Percentiles rank a stretch among this genome's conserved stretches.
Conservation (phyloP, 2,113 vertebrate genomes). For the Girardinichthys multiradiatus region DNA sequence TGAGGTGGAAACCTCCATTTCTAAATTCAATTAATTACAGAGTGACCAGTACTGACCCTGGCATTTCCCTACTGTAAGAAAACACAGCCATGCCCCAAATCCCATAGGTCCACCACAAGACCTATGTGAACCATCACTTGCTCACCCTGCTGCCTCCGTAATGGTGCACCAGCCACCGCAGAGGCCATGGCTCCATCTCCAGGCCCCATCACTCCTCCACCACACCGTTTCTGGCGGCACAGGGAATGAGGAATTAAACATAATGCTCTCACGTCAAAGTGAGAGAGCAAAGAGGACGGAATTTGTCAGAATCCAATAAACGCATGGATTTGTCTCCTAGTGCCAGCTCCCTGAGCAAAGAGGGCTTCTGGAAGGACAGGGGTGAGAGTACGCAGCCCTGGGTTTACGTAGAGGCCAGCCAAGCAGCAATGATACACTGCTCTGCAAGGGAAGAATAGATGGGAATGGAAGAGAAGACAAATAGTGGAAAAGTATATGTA, state of each 20-base stretch:
- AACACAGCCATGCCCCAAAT: constrained; percentile 57
- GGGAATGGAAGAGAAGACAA: constrained; percentile 38
- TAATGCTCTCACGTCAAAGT: constrained; percentile 74
- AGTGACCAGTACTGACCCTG: constrained; percentile 48
- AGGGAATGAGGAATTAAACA: constrained; percentile 73
- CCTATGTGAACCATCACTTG: constrained; percentile 41
- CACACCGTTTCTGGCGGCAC: constrained; percentile 50
- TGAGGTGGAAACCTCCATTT: constrained; percentile 13
- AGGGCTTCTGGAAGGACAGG: constrained; percentile 71
- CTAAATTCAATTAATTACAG: constrained; percentile 61
- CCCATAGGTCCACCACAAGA: constrained; percentile 55
- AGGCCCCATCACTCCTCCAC: constrained; percentile 54
- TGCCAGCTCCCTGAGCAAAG: constrained; percentile 65
- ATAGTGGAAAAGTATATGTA: constrained; percentile 24
- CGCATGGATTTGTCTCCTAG: constrained; percentile 62
- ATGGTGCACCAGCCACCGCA: constrained; percentile 61
- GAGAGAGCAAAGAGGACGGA: constrained; percentile 74
- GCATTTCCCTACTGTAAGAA: constrained; percentile 46
- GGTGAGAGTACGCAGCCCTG: constrained; percentile 74
- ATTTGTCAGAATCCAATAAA: constrained; percentile 81
- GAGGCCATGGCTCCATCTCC: constrained; percentile 52
- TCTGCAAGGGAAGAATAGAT: constrained; percentile 39
- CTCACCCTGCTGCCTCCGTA: constrained; percentile 53
- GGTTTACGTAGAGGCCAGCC: constrained; percentile 90
- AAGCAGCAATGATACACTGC: constrained; percentile 84